Evolutionary conservation across 2,888 invertebrate genomes (phyloP), one percentile per base, ranked within the genome.

Genomic region (Tiliacea aurago): DNA sequence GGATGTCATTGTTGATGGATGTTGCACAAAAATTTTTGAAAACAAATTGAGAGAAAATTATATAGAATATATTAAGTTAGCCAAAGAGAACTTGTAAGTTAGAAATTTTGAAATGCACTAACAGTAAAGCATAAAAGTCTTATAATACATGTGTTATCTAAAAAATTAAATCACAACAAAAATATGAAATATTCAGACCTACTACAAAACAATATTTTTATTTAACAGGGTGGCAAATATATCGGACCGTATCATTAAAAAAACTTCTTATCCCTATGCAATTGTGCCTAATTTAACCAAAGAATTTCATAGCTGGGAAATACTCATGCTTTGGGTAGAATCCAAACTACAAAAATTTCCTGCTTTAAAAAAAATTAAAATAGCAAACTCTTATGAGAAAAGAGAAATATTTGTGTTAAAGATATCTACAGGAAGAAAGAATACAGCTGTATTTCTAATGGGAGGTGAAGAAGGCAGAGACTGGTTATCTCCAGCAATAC

Each of bases 401-500:
- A 90, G 91, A 70, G 92, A 95, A 67, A 80, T 96, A 74, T 87
- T 91, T 81, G 80, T 93, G 53, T 73, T 95, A 47, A 93, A 93
- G 89, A 62, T 95, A 63, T 90, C 91, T 56, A 87, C 80, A 53
- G 86, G 88, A 59, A 81, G 49, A 58, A 90, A 85, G 28, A 90
- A 89, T 55, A 84, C 89, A 33, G 90, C 88, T 55, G 90, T 94
- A n/a, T 93, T 95, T 73, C 87, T 96, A 68, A 81, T 94, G 70
- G 95, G 93, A 18, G 96, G 95, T 10, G 95, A 95, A 86, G 88
- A 93, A 77, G 95, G 93, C 2, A 91, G 87, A 68, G 96, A 96
- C 76, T 94, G 94, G 95, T 78, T 91, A 61, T 92, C 95, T 15
- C 86, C 93, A 70, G 90, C 93, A 43, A 80, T 95, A 33, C 85